Evolutionary conservation across 2,888 invertebrate species (phyloP).

Genomic region (Epirrhoe tristata): DNA sequence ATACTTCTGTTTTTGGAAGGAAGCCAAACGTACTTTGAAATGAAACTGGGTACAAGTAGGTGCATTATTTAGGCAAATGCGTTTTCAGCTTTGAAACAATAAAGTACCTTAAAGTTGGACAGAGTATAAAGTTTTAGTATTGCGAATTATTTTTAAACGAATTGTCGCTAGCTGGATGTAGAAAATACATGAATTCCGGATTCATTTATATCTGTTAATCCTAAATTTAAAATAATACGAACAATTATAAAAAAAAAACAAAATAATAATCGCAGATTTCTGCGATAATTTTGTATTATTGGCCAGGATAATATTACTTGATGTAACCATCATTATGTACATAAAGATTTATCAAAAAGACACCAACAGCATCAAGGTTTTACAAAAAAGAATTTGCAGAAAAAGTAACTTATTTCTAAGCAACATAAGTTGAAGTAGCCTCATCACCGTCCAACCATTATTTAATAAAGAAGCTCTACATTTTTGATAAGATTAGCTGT

Average conservation of each 20-base stretch:
- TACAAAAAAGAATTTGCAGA: background rate
- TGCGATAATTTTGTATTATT: background rate
- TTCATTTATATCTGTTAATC: too few relatives aligned
- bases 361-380: too few relatives aligned
- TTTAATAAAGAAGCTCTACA: conserved; percentile 48
- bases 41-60: conserved; percentile 19
- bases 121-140: background rate
- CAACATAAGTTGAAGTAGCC: conserved; percentile 39
- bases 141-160: background rate
- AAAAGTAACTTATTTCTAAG: background rate
- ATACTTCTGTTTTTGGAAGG: conserved; percentile 28
- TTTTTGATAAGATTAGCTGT: background rate
- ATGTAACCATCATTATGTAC: too few relatives aligned
- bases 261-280: background rate
- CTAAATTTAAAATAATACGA: too few relatives aligned
- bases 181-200: too few relatives aligned
- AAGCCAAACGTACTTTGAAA: conserved; percentile 28
- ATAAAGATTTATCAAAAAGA: too few relatives aligned
- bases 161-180: background rate
- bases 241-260: too few relatives aligned
- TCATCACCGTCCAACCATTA: conserved; percentile 52
- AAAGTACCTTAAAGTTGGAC: conserved; percentile 1
- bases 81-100: conserved; percentile 11
- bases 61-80: conserved; percentile 19
- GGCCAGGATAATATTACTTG: too few relatives aligned